phyloP scores from a whole-genome alignment of 1,140 invertebrate genomes.

The Caenorhabditis brenneri region DNA sequence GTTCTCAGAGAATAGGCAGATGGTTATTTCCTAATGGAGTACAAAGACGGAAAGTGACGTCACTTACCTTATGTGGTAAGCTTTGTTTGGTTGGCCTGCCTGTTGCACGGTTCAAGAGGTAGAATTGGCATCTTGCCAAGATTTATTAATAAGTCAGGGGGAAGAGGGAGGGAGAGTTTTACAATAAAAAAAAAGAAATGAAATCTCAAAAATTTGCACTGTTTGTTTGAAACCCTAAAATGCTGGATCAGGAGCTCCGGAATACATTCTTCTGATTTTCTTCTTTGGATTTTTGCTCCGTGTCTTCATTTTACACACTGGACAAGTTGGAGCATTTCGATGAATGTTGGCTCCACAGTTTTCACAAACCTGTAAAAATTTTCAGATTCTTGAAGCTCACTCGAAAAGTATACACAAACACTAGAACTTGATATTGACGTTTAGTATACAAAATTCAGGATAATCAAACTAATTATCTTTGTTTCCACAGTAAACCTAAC shows the following conservation, averaged over 20 bases:
- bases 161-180: neutral
- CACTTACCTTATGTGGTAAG: no score
- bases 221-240: neutral
- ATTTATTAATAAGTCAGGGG: neutral
- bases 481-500: neutral
- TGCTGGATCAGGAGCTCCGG: neutral
- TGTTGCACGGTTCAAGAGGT: no score
- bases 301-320: conserved; percentile 96
- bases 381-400: no score
- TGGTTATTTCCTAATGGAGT: no score
- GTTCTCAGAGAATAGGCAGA: neutral
- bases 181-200: neutral
- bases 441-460: no score
- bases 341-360: conserved; percentile 99
- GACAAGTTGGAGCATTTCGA: conserved; percentile 97
- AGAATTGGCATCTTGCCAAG: neutral
- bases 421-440: no score
- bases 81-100: neutral
- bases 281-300: conserved; percentile 85
- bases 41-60: no score
- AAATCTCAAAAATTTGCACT: conserved; percentile 3
- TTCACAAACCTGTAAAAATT: conserved; percentile 83
- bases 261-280: neutral
- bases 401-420: no score
- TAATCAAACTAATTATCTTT: conserved; percentile 43